These are phyloP conservation scores for Lasioglossum pauxillum DNA, from an alignment of 2,888 invertebrate genomes.

Conservation along the genomic window DNA sequence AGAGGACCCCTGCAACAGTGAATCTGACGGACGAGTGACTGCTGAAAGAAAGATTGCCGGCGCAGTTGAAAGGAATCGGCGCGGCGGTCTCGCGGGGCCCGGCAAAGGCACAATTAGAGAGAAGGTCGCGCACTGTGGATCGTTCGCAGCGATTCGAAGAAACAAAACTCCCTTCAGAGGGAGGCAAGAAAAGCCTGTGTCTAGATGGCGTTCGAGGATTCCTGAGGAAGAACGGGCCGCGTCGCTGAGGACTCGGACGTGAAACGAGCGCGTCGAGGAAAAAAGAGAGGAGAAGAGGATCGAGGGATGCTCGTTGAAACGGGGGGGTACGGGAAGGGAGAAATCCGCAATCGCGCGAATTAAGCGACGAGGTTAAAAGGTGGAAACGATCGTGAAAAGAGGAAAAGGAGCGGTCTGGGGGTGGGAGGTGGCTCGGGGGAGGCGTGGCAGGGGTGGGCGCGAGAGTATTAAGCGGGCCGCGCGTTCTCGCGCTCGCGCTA, in stretches of 20 bases:
- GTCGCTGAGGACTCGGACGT: background rate
- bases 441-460: background rate
- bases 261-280: background rate
- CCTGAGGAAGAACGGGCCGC: background rate
- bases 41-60: background rate
- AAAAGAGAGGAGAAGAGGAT: background rate
- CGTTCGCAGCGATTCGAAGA: background rate
- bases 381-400: conserved; percentile 51
- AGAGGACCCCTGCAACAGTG: background rate
- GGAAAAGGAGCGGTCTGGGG: conserved; percentile 1
- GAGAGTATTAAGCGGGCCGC: conserved; percentile 43
- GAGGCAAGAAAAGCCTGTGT: background rate
- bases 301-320: background rate
- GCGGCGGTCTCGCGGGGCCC: background rate
- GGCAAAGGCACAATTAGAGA: background rate
- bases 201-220: background rate
- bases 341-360: conserved; percentile 36
- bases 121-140: background rate
- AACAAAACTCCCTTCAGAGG: background rate
- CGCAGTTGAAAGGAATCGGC: background rate
- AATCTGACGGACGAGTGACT: background rate
- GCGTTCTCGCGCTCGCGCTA: conserved; percentile 22
- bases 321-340: background rate
- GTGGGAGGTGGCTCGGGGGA: background rate
- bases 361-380: conserved; percentile 58